Evolutionary conservation across 2,888 invertebrate species (phyloP), one percentile per base, ranked within the genome.

Genomic region (Drosophila sordidapex): DNA sequence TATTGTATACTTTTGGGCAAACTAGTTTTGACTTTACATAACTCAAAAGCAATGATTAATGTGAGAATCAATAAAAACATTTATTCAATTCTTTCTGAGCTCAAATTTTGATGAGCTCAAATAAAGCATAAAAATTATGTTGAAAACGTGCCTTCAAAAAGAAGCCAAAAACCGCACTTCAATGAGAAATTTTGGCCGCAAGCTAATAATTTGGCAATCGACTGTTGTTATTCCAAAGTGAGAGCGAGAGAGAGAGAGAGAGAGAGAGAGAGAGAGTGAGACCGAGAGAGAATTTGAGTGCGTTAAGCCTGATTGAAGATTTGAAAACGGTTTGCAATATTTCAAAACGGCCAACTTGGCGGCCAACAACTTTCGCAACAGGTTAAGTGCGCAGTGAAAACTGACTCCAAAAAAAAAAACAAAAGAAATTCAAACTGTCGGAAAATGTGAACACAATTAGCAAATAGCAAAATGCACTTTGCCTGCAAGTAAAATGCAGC

Each of bases 301-400:
- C 18, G 53, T 53, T 61, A 21, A 49, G 59, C 48, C 35, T 36
- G 35, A 27, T 35, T 11, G 25, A 51, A 60, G 36, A 52, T 83
- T 82, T 71, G 69, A 76, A 86, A 78, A 59, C 54, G 56, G 79
- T 82, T 84, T 70, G 76, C 73, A 73, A 71, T 65, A 40, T 63
- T 58, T 62, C 57, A 70, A 61, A 69, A 38, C 48, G 60, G 70
- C 76, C 74, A 77, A 69, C 81, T 73, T 75, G 83, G 75, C 87
- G 60, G 21, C 21, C 21, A 63, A 73, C 81, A 83, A 85, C 84
- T 88, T 85, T 85, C 84, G 84, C 84, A 88, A 88, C 88, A 76
- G 70, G 83, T 81, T 81, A 67, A 70, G 57, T 66, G 57, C 70
- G 33, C 60, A 73, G 74, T 63, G 59, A 67, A 74, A 64, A 67